These are phyloP conservation scores for Psilopsiagon aymara DNA, from an alignment of 2,113 vertebrate species.

Conservation along the genomic window DNA sequence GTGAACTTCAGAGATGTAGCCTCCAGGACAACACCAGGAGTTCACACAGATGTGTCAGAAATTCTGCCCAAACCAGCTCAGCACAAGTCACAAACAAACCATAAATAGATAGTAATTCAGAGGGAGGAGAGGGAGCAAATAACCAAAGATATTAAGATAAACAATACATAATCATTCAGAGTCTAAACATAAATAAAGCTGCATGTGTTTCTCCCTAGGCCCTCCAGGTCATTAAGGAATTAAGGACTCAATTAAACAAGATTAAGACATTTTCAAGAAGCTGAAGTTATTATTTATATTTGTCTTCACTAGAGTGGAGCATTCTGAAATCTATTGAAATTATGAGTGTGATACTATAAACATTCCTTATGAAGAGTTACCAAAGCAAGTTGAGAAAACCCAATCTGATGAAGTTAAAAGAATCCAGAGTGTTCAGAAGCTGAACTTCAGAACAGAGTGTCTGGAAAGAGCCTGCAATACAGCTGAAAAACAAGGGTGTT, in stretches of 20 bases:
- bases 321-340: slow-evolving; percentile 70
- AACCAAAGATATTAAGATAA: slow-evolving; percentile 56
- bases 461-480: slow-evolving; percentile 16
- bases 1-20: slow-evolving; percentile 14
- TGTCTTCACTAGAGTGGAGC: slow-evolving; percentile 36
- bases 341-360: slow-evolving; percentile 35
- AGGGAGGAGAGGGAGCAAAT: slow-evolving; percentile 43
- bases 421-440: slow-evolving; percentile 34
- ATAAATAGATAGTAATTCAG: slow-evolving; percentile 43
- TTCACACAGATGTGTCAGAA: slow-evolving; percentile 21
- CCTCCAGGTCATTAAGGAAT: slow-evolving; percentile 41
- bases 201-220: slow-evolving; percentile 40
- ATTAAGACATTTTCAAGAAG: slow-evolving; percentile 40
- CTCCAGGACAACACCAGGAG: neutral
- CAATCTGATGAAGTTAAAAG: slow-evolving; percentile 51
- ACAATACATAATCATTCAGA: slow-evolving; percentile 61
- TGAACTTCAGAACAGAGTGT: slow-evolving; percentile 43
- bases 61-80: slow-evolving; percentile 58
- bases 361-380: slow-evolving; percentile 55
- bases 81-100: neutral
- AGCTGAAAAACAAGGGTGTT: slow-evolving; percentile 6
- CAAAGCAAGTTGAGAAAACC: slow-evolving; percentile 61
- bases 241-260: slow-evolving; percentile 53
- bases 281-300: slow-evolving; percentile 54
- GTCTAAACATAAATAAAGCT: slow-evolving; percentile 54